Conservation (phyloP, 53 echinoderm and acorn worm genomes). For the Apostichopus leukothele region DNA sequence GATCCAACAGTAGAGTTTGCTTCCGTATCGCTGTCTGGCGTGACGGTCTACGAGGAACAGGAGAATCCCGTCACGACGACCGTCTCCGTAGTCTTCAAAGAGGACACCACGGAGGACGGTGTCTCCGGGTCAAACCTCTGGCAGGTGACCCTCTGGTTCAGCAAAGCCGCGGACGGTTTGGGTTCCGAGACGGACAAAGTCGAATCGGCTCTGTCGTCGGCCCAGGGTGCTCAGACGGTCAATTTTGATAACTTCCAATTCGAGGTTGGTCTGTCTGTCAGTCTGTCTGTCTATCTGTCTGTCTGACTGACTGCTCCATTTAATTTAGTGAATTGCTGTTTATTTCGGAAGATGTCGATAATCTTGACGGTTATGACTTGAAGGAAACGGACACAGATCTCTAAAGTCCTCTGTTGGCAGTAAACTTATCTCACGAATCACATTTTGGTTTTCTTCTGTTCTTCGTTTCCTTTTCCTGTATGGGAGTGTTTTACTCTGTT, state of each 20-base stretch:
- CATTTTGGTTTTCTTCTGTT: too few species aligned
- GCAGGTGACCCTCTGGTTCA: conserved; percentile 5
- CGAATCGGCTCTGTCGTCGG: background rate
- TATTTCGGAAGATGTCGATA: too few species aligned
- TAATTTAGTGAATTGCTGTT: too few species aligned
- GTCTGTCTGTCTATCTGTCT: too few species aligned
- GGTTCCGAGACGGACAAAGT: conserved; percentile 10
- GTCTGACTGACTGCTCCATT: too few species aligned
- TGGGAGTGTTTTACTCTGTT: too few species aligned
- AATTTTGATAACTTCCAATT: conserved; percentile 9
- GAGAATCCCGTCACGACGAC: conserved; percentile 39
- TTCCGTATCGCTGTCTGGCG: background rate
- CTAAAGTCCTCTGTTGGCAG: too few species aligned
- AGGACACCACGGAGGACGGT: conserved; percentile 10
- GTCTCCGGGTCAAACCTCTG: conserved; percentile 35
- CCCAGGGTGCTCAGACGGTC: conserved; percentile 8
- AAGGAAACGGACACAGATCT: too few species aligned
- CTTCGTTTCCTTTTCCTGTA: too few species aligned
- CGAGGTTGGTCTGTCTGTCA: background rate
- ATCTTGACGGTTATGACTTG: too few species aligned
- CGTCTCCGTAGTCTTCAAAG: conserved; percentile 26
- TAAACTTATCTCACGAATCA: too few species aligned
- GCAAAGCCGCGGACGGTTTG: conserved; percentile 26
- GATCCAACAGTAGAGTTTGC: conserved; percentile 29
- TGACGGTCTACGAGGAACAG: conserved; percentile 21